These are phyloP conservation scores for Coremacera marginata DNA, from an alignment of 2,888 invertebrate genomes.

Conservation along the genomic window DNA sequence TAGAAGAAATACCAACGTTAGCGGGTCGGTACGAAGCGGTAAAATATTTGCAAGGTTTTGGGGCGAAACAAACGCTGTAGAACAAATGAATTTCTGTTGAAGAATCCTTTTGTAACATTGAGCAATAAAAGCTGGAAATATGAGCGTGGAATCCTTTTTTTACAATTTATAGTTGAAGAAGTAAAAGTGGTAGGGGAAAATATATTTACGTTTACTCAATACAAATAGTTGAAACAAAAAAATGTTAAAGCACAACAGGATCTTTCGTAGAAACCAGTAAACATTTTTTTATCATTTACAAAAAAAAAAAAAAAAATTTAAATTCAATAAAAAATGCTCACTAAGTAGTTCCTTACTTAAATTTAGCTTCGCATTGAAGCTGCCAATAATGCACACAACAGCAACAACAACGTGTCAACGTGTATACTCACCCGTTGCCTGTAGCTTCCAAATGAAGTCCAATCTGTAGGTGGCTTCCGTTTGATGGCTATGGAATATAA, in stretches of 20 bases:
- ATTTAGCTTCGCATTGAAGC: neutral
- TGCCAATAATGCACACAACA: neutral
- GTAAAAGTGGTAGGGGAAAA: neutral
- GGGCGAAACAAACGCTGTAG: no score
- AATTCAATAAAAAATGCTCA: neutral
- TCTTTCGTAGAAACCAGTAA: neutral
- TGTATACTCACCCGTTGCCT: slow-evolving; percentile 81
- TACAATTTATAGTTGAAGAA: neutral
- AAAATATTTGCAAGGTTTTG: no score
- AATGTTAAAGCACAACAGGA: neutral
- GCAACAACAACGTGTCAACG: neutral
- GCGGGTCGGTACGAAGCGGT: no score
- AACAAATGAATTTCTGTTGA: no score
- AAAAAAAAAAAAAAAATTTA: neutral
- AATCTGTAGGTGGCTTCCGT: slow-evolving; percentile 94
- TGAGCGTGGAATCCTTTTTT: no score
- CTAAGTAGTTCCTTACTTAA: neutral
- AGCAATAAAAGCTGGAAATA: no score
- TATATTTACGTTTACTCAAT: neutral
- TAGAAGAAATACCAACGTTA: no score
- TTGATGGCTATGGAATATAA: slow-evolving; percentile 92
- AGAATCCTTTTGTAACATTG: no score
- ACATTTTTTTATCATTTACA: neutral
- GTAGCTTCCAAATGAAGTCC: slow-evolving; percentile 97
- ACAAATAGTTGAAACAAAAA: neutral